Percentiles rank a stretch among this genome's conserved stretches.
These are phyloP conservation scores for Engystomops pustulosus DNA, from an alignment of 2,113 vertebrate species.

Conservation along the genomic window DNA sequence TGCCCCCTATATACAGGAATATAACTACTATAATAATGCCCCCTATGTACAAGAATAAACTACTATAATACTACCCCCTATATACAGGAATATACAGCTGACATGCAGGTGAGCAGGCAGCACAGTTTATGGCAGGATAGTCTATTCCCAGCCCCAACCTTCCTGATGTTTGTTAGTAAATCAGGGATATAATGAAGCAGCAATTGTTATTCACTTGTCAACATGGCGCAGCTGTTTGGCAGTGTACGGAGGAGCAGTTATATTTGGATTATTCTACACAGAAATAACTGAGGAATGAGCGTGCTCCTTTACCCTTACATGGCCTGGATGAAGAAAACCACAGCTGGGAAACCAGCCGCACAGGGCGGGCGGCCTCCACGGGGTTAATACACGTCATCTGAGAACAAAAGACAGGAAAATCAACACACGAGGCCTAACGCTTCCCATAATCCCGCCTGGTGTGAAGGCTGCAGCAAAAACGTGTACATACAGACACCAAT, in stretches of 20 bases:
- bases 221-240: conserved; percentile 44
- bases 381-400: not conserved
- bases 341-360: not conserved
- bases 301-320: not conserved
- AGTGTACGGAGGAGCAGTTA: not conserved
- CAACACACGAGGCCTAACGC: not conserved
- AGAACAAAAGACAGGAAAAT: not conserved
- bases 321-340: not conserved
- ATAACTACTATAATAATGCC: conserved; percentile 2
- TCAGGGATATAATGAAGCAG: not conserved
- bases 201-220: conserved; percentile 17
- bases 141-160: not conserved
- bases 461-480: no score
- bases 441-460: no score
- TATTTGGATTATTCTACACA: conserved; percentile 39
- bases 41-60: conserved; percentile 3
- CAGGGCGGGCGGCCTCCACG: not conserved
- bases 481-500: no score
- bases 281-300: conserved; percentile 43
- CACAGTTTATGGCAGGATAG: not conserved
- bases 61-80: not conserved
- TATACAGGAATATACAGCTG: conserved; percentile 11
- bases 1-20: not conserved
- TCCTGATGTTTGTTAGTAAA: conserved; percentile 39
- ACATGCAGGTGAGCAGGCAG: not conserved